Conservation (phyloP, 2,888 invertebrate species). For the Quadroppia sp. region DNA sequence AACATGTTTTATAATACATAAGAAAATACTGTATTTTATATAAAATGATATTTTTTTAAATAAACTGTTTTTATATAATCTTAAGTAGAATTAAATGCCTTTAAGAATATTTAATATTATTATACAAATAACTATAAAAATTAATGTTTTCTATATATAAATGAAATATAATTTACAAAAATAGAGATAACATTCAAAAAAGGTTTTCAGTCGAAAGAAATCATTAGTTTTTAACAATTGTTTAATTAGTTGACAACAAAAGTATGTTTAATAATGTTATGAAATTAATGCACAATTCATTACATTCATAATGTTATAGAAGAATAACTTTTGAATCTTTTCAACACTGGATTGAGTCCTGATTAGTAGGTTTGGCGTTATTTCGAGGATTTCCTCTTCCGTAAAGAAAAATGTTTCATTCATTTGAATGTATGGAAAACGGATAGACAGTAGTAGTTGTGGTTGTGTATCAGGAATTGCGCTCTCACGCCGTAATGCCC, state of each 20-base stretch:
- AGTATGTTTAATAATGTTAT: background rate
- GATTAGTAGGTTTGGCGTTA: background rate
- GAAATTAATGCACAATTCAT: background rate
- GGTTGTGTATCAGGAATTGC: conserved; percentile 23
- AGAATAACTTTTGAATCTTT: background rate
- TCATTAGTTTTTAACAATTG: background rate
- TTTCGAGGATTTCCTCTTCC: conserved; percentile 35
- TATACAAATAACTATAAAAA: background rate
- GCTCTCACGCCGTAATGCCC: conserved; percentile 36
- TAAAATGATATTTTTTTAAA: too few relatives aligned
- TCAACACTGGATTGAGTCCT: background rate
- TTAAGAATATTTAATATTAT: background rate
- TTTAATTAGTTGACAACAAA: background rate
- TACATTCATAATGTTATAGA: background rate
- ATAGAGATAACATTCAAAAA: background rate
- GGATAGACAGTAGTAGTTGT: conserved; percentile 17
- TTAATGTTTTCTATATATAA: background rate
- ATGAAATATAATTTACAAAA: background rate
- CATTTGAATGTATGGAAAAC: conserved; percentile 16
- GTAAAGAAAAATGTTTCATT: conserved; percentile 26
- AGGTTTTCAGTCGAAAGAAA: background rate
- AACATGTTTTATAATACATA: too few relatives aligned
- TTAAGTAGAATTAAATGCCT: too few relatives aligned
- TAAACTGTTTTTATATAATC: too few relatives aligned
- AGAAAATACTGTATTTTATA: too few relatives aligned